Percentiles rank a stretch among this genome's conserved stretches.
These are phyloP conservation scores for Ciconia maguari DNA, from an alignment of 2,113 vertebrate genomes.

Conservation along the genomic window DNA sequence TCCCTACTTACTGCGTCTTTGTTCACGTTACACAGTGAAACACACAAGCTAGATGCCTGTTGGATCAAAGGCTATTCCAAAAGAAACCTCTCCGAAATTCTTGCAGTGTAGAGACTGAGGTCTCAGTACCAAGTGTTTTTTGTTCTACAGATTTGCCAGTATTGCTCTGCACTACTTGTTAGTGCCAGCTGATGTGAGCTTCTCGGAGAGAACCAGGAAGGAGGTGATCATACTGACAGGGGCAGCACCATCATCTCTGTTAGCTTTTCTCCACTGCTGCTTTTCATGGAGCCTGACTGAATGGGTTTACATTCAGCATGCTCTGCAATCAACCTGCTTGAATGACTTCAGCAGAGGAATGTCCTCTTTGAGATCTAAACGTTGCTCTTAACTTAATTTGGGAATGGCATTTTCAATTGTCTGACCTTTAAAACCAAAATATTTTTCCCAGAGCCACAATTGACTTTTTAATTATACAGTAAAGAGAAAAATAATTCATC, in stretches of 20 bases:
- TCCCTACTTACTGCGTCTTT: background rate
- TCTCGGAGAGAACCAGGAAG: background rate
- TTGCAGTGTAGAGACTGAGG: background rate
- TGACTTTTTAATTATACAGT: background rate
- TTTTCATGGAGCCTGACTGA: background rate
- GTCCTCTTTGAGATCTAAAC: background rate
- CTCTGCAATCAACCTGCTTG: background rate
- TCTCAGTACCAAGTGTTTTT: background rate
- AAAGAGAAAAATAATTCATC: background rate
- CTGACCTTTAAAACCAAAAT: background rate
- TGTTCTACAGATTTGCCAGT: background rate
- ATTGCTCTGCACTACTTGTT: background rate
- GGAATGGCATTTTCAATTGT: background rate
- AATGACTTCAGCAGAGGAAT: background rate
- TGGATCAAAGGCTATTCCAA: background rate
- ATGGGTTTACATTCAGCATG: accelerated
- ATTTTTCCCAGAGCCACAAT: background rate
- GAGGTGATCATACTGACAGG: no score
- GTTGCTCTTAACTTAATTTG: background rate
- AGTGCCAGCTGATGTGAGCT: background rate
- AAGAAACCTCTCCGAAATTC: background rate
- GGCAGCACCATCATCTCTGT: background rate
- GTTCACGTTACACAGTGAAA: background rate
- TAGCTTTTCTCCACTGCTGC: background rate
- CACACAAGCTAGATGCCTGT: accelerated